These are phyloP conservation scores for Timema podura DNA, from an alignment of 2,888 invertebrate genomes.

Conservation along the genomic window DNA sequence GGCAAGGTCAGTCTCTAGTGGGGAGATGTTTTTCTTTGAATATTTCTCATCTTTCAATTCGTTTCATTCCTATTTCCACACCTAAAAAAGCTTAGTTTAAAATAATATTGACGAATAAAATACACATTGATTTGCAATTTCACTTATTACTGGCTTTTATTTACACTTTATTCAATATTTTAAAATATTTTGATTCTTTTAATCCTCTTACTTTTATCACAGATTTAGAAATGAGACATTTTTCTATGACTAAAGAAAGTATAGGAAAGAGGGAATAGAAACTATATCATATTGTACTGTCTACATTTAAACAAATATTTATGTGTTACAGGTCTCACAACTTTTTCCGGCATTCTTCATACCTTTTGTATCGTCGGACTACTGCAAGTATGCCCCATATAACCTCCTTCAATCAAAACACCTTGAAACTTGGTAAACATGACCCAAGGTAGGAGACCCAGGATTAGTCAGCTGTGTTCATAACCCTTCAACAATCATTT, in stretches of 20 bases:
- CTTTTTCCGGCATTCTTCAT: slow-evolving; percentile 84
- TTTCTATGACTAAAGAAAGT: too few relatives aligned
- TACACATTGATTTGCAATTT: too few relatives aligned
- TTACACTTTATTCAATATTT: too few relatives aligned
- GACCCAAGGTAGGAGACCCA: slow-evolving; percentile 10
- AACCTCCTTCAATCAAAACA: slow-evolving; percentile 54
- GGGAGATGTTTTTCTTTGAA: background rate
- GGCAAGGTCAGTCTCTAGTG: slow-evolving; percentile 48
- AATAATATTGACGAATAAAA: background rate
- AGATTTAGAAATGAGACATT: too few relatives aligned
- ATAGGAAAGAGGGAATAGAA: too few relatives aligned
- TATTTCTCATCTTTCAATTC: background rate
- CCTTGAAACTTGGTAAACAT: slow-evolving; percentile 14
- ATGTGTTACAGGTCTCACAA: slow-evolving; percentile 55
- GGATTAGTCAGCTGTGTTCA: slow-evolving; percentile 12
- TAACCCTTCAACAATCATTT: too few relatives aligned
- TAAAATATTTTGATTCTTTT: too few relatives aligned
- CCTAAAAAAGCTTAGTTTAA: background rate
- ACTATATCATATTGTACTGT: too few relatives aligned
- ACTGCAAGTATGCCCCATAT: slow-evolving; percentile 66
- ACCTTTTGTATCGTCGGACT: slow-evolving; percentile 66
- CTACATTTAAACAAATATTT: background rate
- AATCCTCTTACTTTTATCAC: too few relatives aligned
- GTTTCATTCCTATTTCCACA: slow-evolving; percentile 17
- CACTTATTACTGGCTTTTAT: too few relatives aligned